Evolutionary conservation across 2,113 vertebrate species (phyloP).

Genomic region (Cyphotilapia sp.): DNA sequence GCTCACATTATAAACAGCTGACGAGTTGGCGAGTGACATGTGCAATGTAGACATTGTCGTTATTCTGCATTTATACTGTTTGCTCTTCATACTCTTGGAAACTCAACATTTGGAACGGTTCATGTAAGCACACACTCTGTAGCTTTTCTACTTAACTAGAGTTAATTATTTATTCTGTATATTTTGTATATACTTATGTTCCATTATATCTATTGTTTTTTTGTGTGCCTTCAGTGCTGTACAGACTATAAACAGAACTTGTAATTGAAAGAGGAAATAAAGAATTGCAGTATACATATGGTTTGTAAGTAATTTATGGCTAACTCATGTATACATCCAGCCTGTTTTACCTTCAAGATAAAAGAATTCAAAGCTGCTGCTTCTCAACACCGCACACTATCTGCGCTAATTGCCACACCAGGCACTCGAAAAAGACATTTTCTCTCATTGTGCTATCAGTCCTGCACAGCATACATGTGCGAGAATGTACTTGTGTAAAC

Average conservation of each 20-base stretch:
- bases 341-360: not conserved
- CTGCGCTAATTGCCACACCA: not conserved
- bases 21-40: not conserved
- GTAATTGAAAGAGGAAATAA: conserved; percentile 70
- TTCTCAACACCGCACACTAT: not conserved
- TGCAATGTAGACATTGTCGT: not conserved
- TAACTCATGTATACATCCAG: not conserved
- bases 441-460: not conserved
- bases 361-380: not conserved
- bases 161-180: conserved; percentile 96
- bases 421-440: not conserved
- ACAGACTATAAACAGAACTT: conserved; percentile 70
- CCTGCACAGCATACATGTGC: not conserved
- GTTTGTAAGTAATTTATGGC: not conserved
- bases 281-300: conserved; percentile 44
- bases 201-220: conserved; percentile 71
- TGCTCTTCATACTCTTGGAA: not conserved
- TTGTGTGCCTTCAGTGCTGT: conserved; percentile 85
- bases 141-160: conserved; percentile 82
- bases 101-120: conserved; percentile 37
- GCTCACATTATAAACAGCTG: not conserved
- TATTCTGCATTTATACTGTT: not conserved
- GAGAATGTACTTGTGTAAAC: conserved; percentile 2
- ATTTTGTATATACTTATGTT: conserved; percentile 82
- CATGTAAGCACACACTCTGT: conserved; percentile 65